Conservation (phyloP, 2,888 invertebrate genomes). For the Sphinx pinastri region DNA sequence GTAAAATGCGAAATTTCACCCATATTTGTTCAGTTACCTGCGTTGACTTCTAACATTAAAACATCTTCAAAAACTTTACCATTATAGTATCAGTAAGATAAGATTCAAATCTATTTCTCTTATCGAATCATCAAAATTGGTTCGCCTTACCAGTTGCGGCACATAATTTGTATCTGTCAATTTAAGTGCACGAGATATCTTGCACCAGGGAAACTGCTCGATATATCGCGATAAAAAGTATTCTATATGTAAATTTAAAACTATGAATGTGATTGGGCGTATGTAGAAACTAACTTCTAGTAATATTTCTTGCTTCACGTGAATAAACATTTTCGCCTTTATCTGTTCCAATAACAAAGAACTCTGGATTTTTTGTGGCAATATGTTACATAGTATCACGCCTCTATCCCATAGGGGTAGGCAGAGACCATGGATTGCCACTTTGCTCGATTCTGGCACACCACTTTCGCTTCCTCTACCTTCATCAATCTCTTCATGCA, state of each 20-base stretch:
- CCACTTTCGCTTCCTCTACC: too few species aligned
- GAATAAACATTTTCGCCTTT: background rate
- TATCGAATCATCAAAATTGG: background rate
- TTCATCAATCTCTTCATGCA: too few species aligned
- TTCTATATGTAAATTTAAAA: conserved; percentile 20
- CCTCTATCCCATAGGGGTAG: too few species aligned
- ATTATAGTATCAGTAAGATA: too few species aligned
- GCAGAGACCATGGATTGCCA: too few species aligned
- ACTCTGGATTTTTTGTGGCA: background rate
- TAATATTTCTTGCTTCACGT: background rate
- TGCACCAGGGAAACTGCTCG: background rate
- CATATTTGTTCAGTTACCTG: too few species aligned
- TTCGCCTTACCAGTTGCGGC: background rate
- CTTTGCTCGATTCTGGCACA: too few species aligned
- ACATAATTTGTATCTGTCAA: conserved; percentile 16
- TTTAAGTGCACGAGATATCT: conserved; percentile 22
- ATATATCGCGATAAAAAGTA: conserved; percentile 13
- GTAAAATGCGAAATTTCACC: too few species aligned
- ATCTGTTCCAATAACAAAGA: background rate
- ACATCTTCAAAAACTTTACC: too few species aligned
- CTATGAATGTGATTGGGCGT: conserved; percentile 13
- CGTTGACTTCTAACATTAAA: too few species aligned
- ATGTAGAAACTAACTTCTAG: background rate
- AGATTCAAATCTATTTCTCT: background rate
- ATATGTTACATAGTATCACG: too few species aligned